A percentile compares a stretch with the other conserved stretches of the same genome.
These are phyloP conservation scores for Cotesia chilonis DNA, from an alignment of 1,140 invertebrate species.

Conservation along the genomic window DNA sequence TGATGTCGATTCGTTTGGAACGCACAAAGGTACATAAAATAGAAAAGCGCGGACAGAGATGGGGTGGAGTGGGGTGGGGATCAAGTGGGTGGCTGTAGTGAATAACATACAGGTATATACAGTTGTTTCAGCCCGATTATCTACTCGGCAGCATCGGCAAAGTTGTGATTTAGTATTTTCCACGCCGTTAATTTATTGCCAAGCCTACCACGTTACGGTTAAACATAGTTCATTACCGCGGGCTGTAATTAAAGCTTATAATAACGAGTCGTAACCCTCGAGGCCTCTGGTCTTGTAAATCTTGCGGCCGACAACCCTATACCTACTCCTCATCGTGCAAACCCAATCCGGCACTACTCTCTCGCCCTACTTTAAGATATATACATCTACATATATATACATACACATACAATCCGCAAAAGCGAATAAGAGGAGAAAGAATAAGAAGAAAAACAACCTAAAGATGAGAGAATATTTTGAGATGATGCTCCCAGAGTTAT, in stretches of 20 bases:
- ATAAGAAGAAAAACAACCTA: neutral
- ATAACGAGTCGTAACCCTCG: conserved; percentile 63
- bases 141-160: conserved; percentile 63
- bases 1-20: no score
- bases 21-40: neutral
- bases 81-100: conserved; percentile 17
- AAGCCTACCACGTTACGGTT: conserved; percentile 64
- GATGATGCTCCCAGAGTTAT: no score
- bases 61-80: conserved; percentile 2
- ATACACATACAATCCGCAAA: no score
- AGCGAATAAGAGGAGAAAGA: neutral
- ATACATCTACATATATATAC: neutral
- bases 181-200: conserved; percentile 64
- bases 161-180: conserved; percentile 66
- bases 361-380: conserved; percentile 22
- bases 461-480: conserved; percentile 2
- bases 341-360: conserved; percentile 28
- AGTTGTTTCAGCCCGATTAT: conserved; percentile 61
- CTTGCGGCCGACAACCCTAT: conserved; percentile 54
- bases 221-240: conserved; percentile 65
- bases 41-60: neutral
- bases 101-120: conserved; percentile 43
- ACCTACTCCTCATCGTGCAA: conserved; percentile 34
- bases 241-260: conserved; percentile 65
- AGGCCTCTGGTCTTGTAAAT: conserved; percentile 61